Evolutionary conservation across 2,888 invertebrate species (phyloP).

Genomic region (Pammene fasciana): DNA sequence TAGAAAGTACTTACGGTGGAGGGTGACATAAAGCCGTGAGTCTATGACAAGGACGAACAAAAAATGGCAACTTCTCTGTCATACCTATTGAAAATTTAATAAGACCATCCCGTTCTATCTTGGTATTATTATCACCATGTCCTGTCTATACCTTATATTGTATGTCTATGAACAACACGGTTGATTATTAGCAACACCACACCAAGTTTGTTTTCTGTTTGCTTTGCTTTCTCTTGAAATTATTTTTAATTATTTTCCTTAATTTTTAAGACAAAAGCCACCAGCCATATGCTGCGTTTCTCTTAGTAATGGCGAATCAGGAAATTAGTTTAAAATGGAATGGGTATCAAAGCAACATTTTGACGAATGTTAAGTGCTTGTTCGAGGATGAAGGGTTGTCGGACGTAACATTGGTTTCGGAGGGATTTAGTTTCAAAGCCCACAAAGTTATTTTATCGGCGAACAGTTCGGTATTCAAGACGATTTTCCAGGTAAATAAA

Average conservation of each 20-base stretch:
- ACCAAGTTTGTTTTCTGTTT: conserved; percentile 47
- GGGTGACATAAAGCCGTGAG: too few relatives aligned
- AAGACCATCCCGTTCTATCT: too few relatives aligned
- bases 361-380: conserved; percentile 85
- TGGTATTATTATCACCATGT: too few relatives aligned
- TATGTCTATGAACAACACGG: too few relatives aligned
- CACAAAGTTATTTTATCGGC: conserved; percentile 88
- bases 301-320: conserved; percentile 72
- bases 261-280: conserved; percentile 45
- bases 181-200: conserved; percentile 44
- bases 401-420: conserved; percentile 86
- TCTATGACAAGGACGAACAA: too few relatives aligned
- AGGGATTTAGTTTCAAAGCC: conserved; percentile 86
- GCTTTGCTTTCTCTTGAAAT: conserved; percentile 49
- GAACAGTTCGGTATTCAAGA: conserved; percentile 86
- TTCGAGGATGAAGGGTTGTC: conserved; percentile 86
- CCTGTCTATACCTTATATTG: too few relatives aligned
- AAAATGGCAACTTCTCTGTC: too few relatives aligned
- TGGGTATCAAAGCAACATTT: conserved; percentile 86
- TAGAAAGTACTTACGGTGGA: too few relatives aligned
- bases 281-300: conserved; percentile 40
- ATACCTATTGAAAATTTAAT: too few relatives aligned
- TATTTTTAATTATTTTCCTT: conserved; percentile 49
- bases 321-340: conserved; percentile 89
- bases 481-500: conserved; percentile 83